Percentiles rank a stretch among this genome's conserved stretches.
phyloP scores from a whole-genome alignment of 2,113 vertebrate species.

The Himantopus leucocephalus region DNA sequence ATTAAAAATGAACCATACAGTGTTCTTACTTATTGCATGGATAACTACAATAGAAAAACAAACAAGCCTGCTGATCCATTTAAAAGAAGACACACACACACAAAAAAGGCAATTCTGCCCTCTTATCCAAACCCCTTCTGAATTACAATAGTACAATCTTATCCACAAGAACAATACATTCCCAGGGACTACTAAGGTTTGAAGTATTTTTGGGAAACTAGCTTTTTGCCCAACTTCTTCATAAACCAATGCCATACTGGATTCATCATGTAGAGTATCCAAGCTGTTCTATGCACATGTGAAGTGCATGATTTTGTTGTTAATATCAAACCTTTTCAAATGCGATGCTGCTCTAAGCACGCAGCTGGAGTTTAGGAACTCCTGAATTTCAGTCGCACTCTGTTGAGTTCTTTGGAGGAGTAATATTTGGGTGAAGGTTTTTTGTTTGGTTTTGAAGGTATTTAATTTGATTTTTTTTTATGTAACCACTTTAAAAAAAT shows the following conservation, averaged over 20 bases:
- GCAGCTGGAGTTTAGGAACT: not conserved
- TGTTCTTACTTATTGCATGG: not conserved
- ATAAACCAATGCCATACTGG: not conserved
- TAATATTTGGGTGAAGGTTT: not conserved
- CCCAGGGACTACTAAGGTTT: no score
- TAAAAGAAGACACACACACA: not conserved
- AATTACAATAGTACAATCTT: not conserved
- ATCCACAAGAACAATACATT: not conserved
- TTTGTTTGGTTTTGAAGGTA: not conserved
- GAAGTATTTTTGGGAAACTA: not conserved
- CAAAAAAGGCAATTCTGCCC: not conserved
- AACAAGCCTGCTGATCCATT: not conserved
- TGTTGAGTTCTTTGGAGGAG: not conserved
- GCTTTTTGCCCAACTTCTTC: not conserved
- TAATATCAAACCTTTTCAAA: not conserved
- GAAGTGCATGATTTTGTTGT: accelerated
- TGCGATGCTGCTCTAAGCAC: accelerated
- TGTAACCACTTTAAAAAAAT: not conserved
- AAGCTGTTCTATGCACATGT: not conserved
- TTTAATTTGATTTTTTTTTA: not conserved
- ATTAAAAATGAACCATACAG: constrained; percentile 27
- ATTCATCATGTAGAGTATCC: not conserved
- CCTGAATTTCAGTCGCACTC: not conserved
- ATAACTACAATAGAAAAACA: not conserved
- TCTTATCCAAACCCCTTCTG: not conserved